Evolutionary conservation across 2,888 invertebrate species (phyloP), one percentile per base, ranked within the genome.

Genomic region (Anticlea derivata): DNA sequence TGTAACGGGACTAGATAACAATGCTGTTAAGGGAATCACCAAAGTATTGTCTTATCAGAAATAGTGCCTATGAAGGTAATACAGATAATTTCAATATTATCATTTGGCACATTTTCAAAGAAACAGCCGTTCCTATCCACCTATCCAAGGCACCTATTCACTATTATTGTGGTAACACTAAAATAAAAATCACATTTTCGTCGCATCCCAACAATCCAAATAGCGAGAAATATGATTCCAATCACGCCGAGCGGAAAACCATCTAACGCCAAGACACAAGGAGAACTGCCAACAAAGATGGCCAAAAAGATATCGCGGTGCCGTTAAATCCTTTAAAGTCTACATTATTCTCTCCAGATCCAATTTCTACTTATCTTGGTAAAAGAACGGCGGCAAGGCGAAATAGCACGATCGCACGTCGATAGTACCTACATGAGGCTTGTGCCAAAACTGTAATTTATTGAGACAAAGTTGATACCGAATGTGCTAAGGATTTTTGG

Each of bases 371-470:
- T 61, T 61, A 61, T 61, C 61, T 58, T 65, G 73, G 78, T 77
- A 84, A 84, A 84, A 83, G 80, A 55, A 61, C 54, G 54, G 60
- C 52, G 60, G 47, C 54, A 54, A 33, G 70, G 61, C 61, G 70
- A 67, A 76, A 73, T 65, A 69, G 75, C 69, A 62, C 69, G 70
- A 73, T 73, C 64, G 60, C 61, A 66, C 63, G 66, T 74, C 78
- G 76, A 78, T 78, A 73, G 70, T 61, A 53, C 58, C 70, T 61
- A 53, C 58, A 56, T 53, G 56, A 56, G 51, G 58, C 60, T 66
- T 70, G 78, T 80, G 82, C 82, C 82, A 82, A 80, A 80, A 78
- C 69, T 71, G 61, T 67, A 71, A 80, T 80, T 80, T 80, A 82
- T 79, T 73, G 75, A 70, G 70, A 73, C 72, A 73, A 69, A 74